Evolutionary conservation across 2,113 vertebrate genomes (phyloP), one percentile per base, ranked within the genome.

Genomic region (Proteles cristata): DNA sequence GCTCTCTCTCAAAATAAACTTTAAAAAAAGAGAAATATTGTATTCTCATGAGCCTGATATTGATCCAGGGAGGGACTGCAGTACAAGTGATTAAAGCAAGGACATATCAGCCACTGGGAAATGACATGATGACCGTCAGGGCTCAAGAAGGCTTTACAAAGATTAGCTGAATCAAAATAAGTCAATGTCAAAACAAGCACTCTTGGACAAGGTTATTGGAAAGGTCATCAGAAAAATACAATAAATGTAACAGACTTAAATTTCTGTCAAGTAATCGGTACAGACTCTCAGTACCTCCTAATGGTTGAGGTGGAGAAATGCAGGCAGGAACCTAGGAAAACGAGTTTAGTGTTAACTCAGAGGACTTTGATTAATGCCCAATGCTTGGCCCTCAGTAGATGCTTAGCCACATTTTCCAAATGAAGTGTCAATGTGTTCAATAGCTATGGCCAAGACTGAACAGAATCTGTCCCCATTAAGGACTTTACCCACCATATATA

Each of bases 181-280:
- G 14, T 25, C 48, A 31, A 16, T n/a, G 26, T 87, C 53, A 89
- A 76, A 90, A 68, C 43, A 88, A 71, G 79, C 16, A 23, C 21
- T 48, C n/a, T 79, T 85, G 63, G 90, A 85, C 58, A 74, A 77
- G 63, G 5, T 82, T 58, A 53, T 35, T 35, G 43, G 43, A 66
- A 58, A 7, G 23, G 55, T 35, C 3, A 28, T 55, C 63, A 74
- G 87, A 92, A 50, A 65, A 94, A 86, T 26, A 92, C 83, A 97
- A 92, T 89, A 96, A 92, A 95, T 43, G 7, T 96, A 93, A 93
- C 23, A 48, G 55, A 25, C 63, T 61, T 96, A 97, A 96, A 94
- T 84, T 96, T 96, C 48, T 69, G 28, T 73, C 73, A 91, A 43
- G 66, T 80, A 90, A 90, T 71, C 39, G 58, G 33, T 48, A 79